These are phyloP conservation scores for Mionectes olivaceus DNA, from an alignment of 2,797 vertebrate species.

Conservation along the genomic window DNA sequence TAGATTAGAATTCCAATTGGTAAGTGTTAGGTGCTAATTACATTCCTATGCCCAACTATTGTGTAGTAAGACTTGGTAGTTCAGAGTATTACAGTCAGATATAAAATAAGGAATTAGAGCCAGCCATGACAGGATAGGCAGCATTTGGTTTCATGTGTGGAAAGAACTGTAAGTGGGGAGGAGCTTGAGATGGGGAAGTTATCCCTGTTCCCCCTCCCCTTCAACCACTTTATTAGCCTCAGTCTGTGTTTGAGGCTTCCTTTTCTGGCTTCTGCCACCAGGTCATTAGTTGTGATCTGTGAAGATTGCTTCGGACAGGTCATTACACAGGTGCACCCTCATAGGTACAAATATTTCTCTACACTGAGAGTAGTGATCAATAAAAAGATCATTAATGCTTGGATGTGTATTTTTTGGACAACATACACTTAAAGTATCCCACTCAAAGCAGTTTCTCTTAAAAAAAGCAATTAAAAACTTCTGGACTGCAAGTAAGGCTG, in stretches of 20 bases:
- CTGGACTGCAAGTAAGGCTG: background rate
- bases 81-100: background rate
- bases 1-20: background rate
- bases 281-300: background rate
- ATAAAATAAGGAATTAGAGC: background rate
- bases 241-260: background rate
- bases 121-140: background rate
- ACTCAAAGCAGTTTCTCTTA: background rate
- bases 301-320: background rate
- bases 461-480: background rate
- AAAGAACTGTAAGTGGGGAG: background rate
- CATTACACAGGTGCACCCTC: background rate
- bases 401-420: background rate
- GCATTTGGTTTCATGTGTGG: background rate
- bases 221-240: background rate
- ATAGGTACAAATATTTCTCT: background rate
- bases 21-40: background rate
- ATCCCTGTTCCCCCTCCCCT: rapidly evolving
- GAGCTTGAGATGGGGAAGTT: background rate
- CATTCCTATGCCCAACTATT: background rate
- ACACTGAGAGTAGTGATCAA: background rate
- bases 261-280: background rate
- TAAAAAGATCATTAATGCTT: background rate
- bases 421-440: background rate
- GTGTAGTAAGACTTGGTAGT: background rate